Evolutionary conservation across 2,113 vertebrate genomes (phyloP).

Genomic region (Callipepla californica): DNA sequence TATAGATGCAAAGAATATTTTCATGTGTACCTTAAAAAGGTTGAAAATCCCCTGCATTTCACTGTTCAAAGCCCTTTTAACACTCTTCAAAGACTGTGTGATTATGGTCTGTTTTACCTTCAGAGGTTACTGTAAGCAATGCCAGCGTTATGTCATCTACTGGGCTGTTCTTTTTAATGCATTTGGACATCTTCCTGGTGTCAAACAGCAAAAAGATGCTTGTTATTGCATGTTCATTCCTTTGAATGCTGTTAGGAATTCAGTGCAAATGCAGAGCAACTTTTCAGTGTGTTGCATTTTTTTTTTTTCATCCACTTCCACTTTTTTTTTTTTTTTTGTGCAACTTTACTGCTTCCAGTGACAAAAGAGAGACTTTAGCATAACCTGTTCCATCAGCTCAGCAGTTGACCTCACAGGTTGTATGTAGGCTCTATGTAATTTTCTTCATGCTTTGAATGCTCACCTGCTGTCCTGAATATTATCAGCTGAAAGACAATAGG

Average conservation of each 20-base stretch:
- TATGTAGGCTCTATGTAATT: neutral
- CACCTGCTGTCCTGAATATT: neutral
- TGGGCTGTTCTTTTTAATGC: neutral
- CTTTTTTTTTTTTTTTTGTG: neutral
- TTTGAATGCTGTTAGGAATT: neutral
- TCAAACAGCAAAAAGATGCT: neutral
- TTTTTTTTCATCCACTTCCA: neutral
- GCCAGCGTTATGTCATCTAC: neutral
- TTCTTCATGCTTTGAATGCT: neutral
- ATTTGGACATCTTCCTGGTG: neutral
- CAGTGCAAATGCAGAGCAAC: neutral
- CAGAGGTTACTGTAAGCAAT: neutral
- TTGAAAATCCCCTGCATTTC: neutral
- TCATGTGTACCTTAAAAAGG: neutral
- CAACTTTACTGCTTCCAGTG: neutral
- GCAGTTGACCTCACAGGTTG: neutral
- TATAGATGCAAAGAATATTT: neutral
- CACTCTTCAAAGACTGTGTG: neutral
- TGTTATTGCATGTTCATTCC: neutral
- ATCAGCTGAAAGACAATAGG: neutral
- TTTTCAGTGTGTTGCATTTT: neutral
- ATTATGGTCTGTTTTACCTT: neutral
- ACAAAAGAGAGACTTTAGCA: neutral
- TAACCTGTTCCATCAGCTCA: neutral
- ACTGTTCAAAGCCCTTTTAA: neutral